These are phyloP conservation scores for Lycaon pictus DNA, from an alignment of 2,113 vertebrate genomes.

Conservation along the genomic window DNA sequence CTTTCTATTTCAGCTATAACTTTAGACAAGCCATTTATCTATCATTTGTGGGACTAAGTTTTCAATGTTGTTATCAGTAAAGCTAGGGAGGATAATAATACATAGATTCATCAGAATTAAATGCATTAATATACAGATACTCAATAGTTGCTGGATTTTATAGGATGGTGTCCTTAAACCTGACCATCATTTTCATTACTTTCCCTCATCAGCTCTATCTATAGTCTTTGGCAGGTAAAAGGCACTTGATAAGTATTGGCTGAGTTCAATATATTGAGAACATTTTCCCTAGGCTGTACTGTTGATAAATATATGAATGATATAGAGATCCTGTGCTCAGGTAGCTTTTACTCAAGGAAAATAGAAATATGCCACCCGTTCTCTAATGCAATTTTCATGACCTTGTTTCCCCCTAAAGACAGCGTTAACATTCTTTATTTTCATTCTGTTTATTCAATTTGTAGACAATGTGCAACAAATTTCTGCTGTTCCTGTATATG, in stretches of 20 bases:
- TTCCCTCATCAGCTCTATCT: neutral
- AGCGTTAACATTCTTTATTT: neutral
- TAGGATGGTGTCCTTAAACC: rapidly evolving
- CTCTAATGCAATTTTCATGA: neutral
- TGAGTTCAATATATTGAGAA: neutral
- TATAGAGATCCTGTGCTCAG: neutral
- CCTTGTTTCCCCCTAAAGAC: neutral
- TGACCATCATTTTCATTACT: no score
- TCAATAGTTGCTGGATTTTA: neutral
- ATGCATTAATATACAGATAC: neutral
- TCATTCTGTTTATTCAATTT: conserved; percentile 69
- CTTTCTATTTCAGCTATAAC: neutral
- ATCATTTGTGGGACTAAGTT: neutral
- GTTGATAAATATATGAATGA: neutral
- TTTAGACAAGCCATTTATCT: neutral
- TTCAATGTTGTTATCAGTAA: neutral
- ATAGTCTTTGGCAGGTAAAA: rapidly evolving
- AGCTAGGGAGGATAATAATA: neutral
- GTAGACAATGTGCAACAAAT: conserved; percentile 90
- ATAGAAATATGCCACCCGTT: neutral
- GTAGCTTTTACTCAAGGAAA: neutral
- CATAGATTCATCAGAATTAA: neutral
- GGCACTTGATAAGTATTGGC: neutral
- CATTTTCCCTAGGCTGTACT: neutral
- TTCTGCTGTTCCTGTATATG: conserved; percentile 90